A percentile compares a stretch with the other conserved stretches of the same genome.
Conservation (phyloP, 2,113 vertebrate genomes). For the Neofelis nebulosa region DNA sequence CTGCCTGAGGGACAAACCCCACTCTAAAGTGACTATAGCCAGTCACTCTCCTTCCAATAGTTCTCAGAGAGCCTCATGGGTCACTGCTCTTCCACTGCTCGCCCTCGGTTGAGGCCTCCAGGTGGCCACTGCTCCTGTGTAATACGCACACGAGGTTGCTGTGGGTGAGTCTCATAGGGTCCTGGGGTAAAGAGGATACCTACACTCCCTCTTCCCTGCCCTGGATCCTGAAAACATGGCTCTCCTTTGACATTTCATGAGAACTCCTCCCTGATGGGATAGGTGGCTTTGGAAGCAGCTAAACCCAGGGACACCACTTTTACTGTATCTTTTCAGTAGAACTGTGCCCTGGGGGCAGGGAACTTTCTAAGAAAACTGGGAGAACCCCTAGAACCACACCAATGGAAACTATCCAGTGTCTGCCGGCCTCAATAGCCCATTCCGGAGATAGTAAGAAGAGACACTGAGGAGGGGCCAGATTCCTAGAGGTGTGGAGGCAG, state of each 20-base stretch:
- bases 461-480: background rate
- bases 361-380: background rate
- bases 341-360: background rate
- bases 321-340: background rate
- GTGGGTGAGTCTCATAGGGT: background rate
- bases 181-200: background rate
- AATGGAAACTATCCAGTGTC: background rate
- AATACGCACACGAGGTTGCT: constrained; percentile 64
- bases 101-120: constrained; percentile 59
- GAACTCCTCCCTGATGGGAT: background rate
- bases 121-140: constrained; percentile 69
- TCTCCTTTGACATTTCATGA: background rate
- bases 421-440: background rate
- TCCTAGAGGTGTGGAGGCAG: background rate
- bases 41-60: constrained; percentile 67
- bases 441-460: background rate
- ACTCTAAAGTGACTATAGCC: constrained; percentile 61
- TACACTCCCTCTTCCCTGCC: background rate
- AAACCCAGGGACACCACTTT: background rate
- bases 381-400: background rate
- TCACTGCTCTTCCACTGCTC: constrained; percentile 62
- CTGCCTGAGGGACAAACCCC: constrained; percentile 73
- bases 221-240: background rate
- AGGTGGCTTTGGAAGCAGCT: background rate
- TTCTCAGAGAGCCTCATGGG: constrained; percentile 64